phyloP scores from a whole-genome alignment of 1,140 invertebrate genomes.

The Patella vulgata region DNA sequence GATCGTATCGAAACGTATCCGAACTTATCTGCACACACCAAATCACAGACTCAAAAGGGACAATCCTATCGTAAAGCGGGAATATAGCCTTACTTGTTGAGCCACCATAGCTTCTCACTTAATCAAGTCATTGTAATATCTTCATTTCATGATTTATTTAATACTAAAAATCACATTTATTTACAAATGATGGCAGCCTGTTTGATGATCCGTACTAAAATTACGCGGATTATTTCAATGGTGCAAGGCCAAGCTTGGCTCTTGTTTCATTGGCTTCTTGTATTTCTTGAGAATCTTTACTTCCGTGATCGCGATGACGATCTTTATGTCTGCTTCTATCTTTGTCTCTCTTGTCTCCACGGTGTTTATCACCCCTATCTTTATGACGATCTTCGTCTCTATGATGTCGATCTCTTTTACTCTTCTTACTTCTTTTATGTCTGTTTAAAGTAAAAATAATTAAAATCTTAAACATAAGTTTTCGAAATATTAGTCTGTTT shows the following conservation, averaged over 20 bases:
- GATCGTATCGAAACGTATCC: too few relatives aligned
- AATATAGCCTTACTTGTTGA: too few relatives aligned
- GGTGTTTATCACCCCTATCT: constrained; percentile 1
- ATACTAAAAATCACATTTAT: too few relatives aligned
- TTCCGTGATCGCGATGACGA: constrained; percentile 17
- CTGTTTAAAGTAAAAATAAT: constrained; percentile 20
- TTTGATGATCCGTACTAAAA: too few relatives aligned
- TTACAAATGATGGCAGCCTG: too few relatives aligned
- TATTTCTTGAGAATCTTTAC: constrained; percentile 65
- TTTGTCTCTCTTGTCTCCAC: constrained; percentile 3
- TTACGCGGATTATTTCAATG: constrained; percentile 60
- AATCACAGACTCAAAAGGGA: too few relatives aligned
- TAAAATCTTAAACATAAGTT: not conserved
- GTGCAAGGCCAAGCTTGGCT: constrained; percentile 70
- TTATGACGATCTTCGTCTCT: constrained; percentile 10
- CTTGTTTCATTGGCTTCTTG: constrained; percentile 70
- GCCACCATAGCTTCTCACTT: too few relatives aligned
- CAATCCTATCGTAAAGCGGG: too few relatives aligned
- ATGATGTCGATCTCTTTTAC: constrained; percentile 16
- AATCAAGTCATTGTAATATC: too few relatives aligned
- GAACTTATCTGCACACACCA: too few relatives aligned
- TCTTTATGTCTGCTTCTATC: constrained; percentile 12
- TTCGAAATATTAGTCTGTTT: not conserved
- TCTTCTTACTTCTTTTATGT: constrained; percentile 39
- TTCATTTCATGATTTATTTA: too few relatives aligned